These are phyloP conservation scores for Ormyrus rosae DNA, from an alignment of 2,888 invertebrate genomes.

Conservation along the genomic window DNA sequence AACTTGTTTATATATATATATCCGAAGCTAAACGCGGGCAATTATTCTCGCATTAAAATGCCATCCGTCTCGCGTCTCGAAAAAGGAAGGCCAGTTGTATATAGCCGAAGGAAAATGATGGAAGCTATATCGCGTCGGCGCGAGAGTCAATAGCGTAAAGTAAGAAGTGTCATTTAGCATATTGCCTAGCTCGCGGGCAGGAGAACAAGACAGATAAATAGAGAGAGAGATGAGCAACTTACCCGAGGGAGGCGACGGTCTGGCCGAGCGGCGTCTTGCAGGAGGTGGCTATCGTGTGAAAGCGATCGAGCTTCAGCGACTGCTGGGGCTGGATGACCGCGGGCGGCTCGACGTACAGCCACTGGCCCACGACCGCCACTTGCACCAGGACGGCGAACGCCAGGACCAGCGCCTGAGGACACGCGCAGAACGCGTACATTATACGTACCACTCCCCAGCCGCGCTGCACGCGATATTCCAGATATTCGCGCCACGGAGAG, in stretches of 20 bases:
- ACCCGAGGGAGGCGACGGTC: conserved; percentile 73
- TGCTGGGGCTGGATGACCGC: conserved; percentile 67
- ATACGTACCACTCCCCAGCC: too few relatives aligned
- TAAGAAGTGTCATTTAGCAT: conserved; percentile 19
- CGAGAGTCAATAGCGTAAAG: neutral
- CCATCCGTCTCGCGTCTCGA: neutral
- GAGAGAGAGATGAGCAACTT: conserved; percentile 48
- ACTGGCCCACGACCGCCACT: conserved; percentile 89
- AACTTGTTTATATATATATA: too few relatives aligned
- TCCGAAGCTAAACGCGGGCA: neutral
- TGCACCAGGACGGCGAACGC: conserved; percentile 95
- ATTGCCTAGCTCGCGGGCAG: neutral
- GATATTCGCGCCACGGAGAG: too few relatives aligned
- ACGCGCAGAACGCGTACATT: too few relatives aligned
- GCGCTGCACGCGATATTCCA: too few relatives aligned
- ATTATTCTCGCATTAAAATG: conserved; percentile 21
- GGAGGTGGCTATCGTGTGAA: conserved; percentile 55
- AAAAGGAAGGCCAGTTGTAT: neutral
- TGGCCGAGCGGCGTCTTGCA: conserved; percentile 73
- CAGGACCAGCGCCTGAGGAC: conserved; percentile 81
- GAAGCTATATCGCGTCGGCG: neutral
- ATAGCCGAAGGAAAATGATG: neutral
- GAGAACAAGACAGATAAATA: neutral
- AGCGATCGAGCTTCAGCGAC: conserved; percentile 29
- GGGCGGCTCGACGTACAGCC: conserved; percentile 89